Percentiles rank a stretch among this genome's conserved stretches.
Conservation (phyloP, 1,140 invertebrate species). For the Drosophila nikananu region DNA sequence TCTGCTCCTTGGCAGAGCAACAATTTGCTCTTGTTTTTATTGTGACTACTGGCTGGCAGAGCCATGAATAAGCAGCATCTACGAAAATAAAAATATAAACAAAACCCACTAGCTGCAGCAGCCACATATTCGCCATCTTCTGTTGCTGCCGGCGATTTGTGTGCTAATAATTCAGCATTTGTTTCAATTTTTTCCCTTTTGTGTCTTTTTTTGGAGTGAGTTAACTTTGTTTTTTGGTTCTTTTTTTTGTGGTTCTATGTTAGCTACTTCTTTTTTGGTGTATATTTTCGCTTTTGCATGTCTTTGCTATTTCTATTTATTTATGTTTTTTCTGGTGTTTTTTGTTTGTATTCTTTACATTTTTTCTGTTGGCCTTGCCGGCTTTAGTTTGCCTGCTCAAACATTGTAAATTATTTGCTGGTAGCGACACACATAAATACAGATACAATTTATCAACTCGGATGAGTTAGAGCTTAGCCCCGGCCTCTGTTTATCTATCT, state of each 20-base stretch:
- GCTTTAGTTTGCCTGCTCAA: constrained; percentile 65
- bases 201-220: constrained; percentile 24
- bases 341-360: constrained; percentile 55
- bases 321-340: constrained; percentile 19
- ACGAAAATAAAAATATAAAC: constrained; percentile 52
- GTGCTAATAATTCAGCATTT: constrained; percentile 82
- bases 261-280: constrained; percentile 35
- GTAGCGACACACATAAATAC: constrained; percentile 72
- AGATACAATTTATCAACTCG: constrained; percentile 79
- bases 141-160: constrained; percentile 49
- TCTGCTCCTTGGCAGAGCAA: constrained; percentile 27
- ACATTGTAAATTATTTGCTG: constrained; percentile 75
- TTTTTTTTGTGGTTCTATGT: constrained; percentile 29
- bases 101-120: constrained; percentile 34
- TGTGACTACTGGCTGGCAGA: constrained; percentile 46
- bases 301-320: constrained; percentile 30
- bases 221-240: constrained; percentile 12
- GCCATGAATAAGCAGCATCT: constrained; percentile 61
- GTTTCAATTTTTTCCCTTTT: constrained; percentile 52
- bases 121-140: constrained; percentile 25
- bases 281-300: constrained; percentile 35
- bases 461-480: constrained; percentile 57
- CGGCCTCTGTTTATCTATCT: constrained; percentile 41
- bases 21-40: constrained; percentile 56
- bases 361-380: constrained; percentile 64